Base-by-base conservation (phyloP, 2,888 invertebrate genomes). In the Meiosimyza platycephala region DNA sequence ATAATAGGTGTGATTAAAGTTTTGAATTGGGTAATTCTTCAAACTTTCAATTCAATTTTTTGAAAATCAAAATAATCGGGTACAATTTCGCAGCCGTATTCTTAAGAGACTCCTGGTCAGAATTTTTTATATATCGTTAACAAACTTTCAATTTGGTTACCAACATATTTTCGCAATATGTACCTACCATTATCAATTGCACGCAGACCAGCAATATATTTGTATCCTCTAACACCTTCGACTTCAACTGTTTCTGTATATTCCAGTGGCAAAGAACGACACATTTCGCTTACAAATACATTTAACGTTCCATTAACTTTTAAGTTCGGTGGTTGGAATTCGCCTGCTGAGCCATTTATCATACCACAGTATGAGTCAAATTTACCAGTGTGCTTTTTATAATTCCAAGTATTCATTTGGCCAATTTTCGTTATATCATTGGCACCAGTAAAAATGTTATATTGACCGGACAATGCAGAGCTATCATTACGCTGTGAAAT, bases 231-330 rank as follows among this genome's bases (percentile, higher is more conserved):
- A 6, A 95, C 87, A 0, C 92, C 93, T 12, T 89, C 86, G 15
- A 91, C 82, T 3, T 84, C 78, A 0, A 90, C 89, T 54, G 91
- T 91, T 73, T 88, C 87, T 15, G 88, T 88, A 82, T 90, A 93
- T 76, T 91, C 90, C 81, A 93, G 83, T 65, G 88, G 86, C 12
- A 93, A 88, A 4, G 88, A 90, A 74, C 95, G 90, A 86, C 95
- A 95, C 76, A 95, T 87, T 82, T 95, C 95, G 0, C 94, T 89
- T 62, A 92, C 89, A 85, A 94, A 95, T 80, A 94, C 88, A 22
- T 87, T 84, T n/a, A 93, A 88, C 6, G 86, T 82, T 22, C 87
- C 88, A 3, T 90, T 88, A 78, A 90, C 91, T 0, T 87, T 88
- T 76, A 92, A 86, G 75, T 91, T 88, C 0, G 92, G 92, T 0